A percentile compares a stretch with the other conserved stretches of the same genome.
These are phyloP conservation scores for Lepilemur ruficaudatus DNA, from an alignment of 2,797 vertebrate species.

Conservation along the genomic window DNA sequence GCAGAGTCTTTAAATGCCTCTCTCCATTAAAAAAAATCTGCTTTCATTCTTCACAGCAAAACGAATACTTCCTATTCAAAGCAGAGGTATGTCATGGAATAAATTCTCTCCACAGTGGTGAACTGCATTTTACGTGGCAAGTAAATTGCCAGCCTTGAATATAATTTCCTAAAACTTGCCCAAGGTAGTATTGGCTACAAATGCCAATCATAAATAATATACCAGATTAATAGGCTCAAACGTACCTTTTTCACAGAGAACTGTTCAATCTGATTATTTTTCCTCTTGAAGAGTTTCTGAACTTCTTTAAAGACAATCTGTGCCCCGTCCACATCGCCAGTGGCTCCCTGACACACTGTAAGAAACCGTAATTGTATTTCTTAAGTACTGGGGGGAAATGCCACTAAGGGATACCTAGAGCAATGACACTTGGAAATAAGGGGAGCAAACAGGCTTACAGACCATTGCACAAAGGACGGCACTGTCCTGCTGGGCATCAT, in stretches of 20 bases:
- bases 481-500: fast-evolving
- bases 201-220: fast-evolving
- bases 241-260: conserved; percentile 95
- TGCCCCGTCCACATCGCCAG: conserved; percentile 92
- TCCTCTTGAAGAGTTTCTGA: conserved; percentile 96
- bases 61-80: neutral
- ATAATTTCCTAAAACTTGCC: neutral
- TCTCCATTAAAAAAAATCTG: neutral
- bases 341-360: conserved; percentile 95
- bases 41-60: neutral
- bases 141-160: neutral
- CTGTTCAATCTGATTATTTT: conserved; percentile 98
- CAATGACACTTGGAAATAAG: neutral
- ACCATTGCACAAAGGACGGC: neutral
- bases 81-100: neutral
- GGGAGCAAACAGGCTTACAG: neutral
- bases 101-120: neutral
- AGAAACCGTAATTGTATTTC: conserved; percentile 46
- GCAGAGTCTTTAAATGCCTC: neutral
- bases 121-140: neutral
- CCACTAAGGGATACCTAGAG: neutral
- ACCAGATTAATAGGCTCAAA: neutral
- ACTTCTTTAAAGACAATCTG: conserved; percentile 93
- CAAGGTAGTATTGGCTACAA: fast-evolving
- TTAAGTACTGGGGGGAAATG: neutral